These are phyloP conservation scores for Cerastis leucographa DNA, from an alignment of 2,888 invertebrate genomes.

Conservation along the genomic window DNA sequence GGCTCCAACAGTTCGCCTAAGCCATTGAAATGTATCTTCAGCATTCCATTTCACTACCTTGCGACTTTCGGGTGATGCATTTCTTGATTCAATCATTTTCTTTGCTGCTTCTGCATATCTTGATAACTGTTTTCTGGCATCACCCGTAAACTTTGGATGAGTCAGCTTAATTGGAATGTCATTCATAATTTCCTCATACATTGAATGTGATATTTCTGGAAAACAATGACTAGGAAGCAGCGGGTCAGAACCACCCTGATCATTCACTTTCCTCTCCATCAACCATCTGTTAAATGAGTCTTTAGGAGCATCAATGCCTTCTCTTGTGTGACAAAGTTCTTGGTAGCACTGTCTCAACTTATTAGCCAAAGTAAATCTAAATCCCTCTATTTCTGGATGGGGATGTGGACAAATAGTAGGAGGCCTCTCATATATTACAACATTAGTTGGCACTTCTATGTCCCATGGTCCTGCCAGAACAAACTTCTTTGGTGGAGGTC, in stretches of 20 bases:
- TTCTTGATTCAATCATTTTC: slow-evolving; percentile 98
- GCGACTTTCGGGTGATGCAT: slow-evolving; percentile 97
- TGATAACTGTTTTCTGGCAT: slow-evolving; percentile 98
- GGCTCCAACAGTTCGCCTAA: slow-evolving; percentile 97
- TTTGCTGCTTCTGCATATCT: slow-evolving; percentile 99
- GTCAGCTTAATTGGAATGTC: slow-evolving; percentile 98
- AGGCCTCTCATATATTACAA: slow-evolving; percentile 96
- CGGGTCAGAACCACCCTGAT: slow-evolving; percentile 96
- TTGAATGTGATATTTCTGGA: slow-evolving; percentile 97
- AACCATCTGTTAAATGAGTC: slow-evolving; percentile 99
- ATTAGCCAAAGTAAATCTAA: slow-evolving; percentile 94
- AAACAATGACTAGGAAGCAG: slow-evolving; percentile 97
- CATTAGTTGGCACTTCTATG: slow-evolving; percentile 97
- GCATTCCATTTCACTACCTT: slow-evolving; percentile 99
- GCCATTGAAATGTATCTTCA: slow-evolving; percentile 99
- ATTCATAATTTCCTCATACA: slow-evolving; percentile 99
- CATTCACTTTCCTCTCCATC: slow-evolving; percentile 98
- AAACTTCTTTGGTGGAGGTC: slow-evolving; percentile 96
- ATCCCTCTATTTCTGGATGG: slow-evolving; percentile 98
- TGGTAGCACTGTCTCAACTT: slow-evolving; percentile 98
- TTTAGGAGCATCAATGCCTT: slow-evolving; percentile 98
- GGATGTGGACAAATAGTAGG: slow-evolving; percentile 97
- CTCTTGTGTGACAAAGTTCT: slow-evolving; percentile 97
- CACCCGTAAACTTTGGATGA: slow-evolving; percentile 98
- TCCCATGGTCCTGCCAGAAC: slow-evolving; percentile 98